Conservation (phyloP, 2,888 invertebrate species). For the Cistogaster globosa region DNA sequence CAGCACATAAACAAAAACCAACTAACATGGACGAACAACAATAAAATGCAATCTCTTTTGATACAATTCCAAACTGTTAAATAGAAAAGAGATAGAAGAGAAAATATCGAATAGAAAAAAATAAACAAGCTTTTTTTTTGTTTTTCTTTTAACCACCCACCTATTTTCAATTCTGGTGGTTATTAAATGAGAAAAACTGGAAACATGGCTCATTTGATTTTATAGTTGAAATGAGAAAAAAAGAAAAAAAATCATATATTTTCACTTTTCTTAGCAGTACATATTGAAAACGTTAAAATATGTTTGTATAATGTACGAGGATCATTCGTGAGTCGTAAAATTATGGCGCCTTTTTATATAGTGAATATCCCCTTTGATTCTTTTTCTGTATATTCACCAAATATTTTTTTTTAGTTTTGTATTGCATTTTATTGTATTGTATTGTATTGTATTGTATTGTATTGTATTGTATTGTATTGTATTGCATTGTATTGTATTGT, state of each 20-base stretch:
- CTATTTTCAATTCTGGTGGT: not conserved
- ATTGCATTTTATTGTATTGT: too few relatives aligned
- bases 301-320: not conserved
- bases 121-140: slow-evolving; percentile 1
- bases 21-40: not conserved
- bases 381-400: too few relatives aligned
- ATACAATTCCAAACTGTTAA: not conserved
- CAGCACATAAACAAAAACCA: not conserved
- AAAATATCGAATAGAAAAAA: not conserved
- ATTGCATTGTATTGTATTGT: too few relatives aligned
- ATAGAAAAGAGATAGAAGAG: not conserved
- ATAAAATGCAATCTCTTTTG: not conserved
- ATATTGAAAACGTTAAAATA: not conserved
- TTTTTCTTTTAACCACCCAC: not conserved
- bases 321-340: not conserved
- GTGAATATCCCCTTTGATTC: too few relatives aligned
- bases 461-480: too few relatives aligned
- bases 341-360: too few relatives aligned
- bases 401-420: too few relatives aligned
- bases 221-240: not conserved
- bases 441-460: too few relatives aligned
- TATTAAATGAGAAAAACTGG: slow-evolving; percentile 15
- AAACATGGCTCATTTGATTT: slow-evolving; percentile 1
- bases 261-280: not conserved
- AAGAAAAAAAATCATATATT: not conserved